phyloP scores from a whole-genome alignment of 2,888 invertebrate species.

The Chymomyza amoena region DNA sequence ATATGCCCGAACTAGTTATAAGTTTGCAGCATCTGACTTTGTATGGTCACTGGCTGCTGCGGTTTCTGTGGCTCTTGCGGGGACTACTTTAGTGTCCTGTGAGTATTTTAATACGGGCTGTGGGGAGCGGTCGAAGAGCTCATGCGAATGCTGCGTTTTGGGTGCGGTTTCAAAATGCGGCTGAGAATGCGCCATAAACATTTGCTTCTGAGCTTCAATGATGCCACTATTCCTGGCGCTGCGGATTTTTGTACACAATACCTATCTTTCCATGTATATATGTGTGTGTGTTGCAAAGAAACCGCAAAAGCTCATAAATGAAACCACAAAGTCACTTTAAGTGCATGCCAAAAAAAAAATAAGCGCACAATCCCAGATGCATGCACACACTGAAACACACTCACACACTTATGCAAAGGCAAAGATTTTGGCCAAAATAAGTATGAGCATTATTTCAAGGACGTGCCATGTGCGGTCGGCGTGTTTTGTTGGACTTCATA shows the following conservation, averaged over 20 bases:
- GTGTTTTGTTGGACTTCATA: no score
- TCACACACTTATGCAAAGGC: no score
- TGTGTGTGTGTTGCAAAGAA: slow-evolving; percentile 9
- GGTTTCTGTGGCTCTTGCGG: background rate
- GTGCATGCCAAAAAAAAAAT: slow-evolving; percentile 55
- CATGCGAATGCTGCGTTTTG: slow-evolving; percentile 27
- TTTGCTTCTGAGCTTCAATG: no score
- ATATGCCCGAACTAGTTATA: slow-evolving; percentile 42
- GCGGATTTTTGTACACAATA: background rate
- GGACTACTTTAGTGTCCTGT: background rate
- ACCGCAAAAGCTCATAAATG: slow-evolving; percentile 65
- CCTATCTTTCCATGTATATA: background rate
- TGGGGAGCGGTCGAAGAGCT: background rate
- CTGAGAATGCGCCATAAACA: no score
- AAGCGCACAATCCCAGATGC: background rate
- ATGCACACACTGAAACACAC: slow-evolving; percentile 13
- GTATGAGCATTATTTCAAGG: slow-evolving; percentile 6
- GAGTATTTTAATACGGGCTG: background rate
- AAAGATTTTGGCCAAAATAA: slow-evolving; percentile 20
- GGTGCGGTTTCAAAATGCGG: slow-evolving; percentile 13
- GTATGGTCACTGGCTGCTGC: slow-evolving; percentile 53
- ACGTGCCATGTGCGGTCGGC: no score
- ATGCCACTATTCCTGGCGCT: slow-evolving; percentile 2
- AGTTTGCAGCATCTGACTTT: slow-evolving; percentile 65
- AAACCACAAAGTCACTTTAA: slow-evolving; percentile 64